Evolutionary conservation across 2,888 invertebrate species (phyloP).

Genomic region (Onchidella celtica): DNA sequence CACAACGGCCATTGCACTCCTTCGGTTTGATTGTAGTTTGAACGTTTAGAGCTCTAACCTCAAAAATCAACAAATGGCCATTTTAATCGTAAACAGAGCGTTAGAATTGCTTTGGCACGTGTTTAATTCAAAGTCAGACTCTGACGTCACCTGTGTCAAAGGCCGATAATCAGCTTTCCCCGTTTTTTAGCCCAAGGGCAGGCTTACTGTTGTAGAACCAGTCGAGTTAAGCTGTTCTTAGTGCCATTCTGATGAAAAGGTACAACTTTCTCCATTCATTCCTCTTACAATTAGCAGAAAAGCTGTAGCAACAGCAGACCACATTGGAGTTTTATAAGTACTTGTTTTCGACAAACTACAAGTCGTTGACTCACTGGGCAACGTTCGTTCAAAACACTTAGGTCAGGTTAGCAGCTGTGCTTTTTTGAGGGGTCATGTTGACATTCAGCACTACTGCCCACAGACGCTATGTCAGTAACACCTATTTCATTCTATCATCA

Average conservation of each 20-base stretch:
- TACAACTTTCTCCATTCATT: not conserved
- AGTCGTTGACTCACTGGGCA: not conserved
- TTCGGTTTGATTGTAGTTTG: too few species aligned
- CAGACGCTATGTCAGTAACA: too few species aligned
- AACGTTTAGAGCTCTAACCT: too few species aligned
- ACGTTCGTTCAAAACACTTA: not conserved
- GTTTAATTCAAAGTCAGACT: not conserved
- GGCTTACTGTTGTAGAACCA: too few species aligned
- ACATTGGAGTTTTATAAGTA: not conserved
- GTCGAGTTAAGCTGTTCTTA: not conserved
- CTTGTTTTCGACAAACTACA: not conserved
- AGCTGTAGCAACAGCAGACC: too few species aligned
- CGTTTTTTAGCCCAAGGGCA: not conserved
- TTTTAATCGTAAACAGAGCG: too few species aligned
- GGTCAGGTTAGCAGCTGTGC: too few species aligned
- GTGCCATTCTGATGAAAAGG: not conserved
- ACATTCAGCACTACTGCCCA: too few species aligned
- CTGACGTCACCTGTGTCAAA: not conserved
- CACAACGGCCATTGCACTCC: too few species aligned
- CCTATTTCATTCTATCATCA: too few species aligned
- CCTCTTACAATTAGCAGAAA: not conserved
- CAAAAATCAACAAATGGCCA: too few species aligned
- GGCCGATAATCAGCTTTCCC: not conserved
- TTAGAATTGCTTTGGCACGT: not conserved
- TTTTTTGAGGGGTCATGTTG: too few species aligned